phyloP scores from a whole-genome alignment of 2,797 vertebrate species.

The Pangasius djambal region DNA sequence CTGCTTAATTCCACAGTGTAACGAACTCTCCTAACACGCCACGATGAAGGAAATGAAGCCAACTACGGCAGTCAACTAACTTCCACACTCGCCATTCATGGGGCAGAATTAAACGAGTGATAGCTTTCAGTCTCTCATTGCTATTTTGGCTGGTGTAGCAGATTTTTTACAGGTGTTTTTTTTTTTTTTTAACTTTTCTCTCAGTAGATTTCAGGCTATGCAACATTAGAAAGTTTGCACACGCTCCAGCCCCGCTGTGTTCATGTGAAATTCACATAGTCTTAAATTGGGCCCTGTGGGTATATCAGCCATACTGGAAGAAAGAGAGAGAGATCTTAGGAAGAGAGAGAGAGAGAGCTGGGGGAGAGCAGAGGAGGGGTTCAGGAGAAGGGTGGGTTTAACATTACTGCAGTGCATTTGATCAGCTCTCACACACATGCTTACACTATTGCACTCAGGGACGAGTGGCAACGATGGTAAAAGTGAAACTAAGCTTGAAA shows the following conservation, averaged over 20 bases:
- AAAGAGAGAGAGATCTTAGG: slow-evolving; percentile 46
- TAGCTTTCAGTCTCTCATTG: slow-evolving; percentile 20
- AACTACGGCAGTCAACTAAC: slow-evolving; percentile 47
- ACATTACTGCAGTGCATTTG: slow-evolving; percentile 46
- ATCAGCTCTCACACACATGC: slow-evolving; percentile 17
- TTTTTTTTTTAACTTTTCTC: slow-evolving; percentile 42
- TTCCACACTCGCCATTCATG: not conserved
- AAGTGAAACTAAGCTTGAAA: slow-evolving; percentile 13
- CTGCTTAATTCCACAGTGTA: slow-evolving; percentile 73
- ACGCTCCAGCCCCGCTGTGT: slow-evolving; percentile 56
- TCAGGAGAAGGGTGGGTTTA: slow-evolving; percentile 40
- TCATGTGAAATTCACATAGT: slow-evolving; percentile 74
- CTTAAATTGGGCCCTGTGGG: slow-evolving; percentile 81
- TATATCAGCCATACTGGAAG: slow-evolving; percentile 70
- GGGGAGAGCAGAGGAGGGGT: slow-evolving; percentile 32
- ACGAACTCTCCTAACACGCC: slow-evolving; percentile 60
- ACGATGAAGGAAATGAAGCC: slow-evolving; percentile 45
- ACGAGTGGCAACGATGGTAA: not conserved
- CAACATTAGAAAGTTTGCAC: slow-evolving; percentile 51
- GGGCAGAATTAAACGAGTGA: slow-evolving; percentile 8
- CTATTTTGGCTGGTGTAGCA: slow-evolving; percentile 31
- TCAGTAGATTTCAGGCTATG: slow-evolving; percentile 61
- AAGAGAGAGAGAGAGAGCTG: slow-evolving; percentile 7
- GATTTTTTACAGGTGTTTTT: slow-evolving; percentile 25
- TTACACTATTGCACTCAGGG: not conserved